These are phyloP conservation scores for Hyalella azteca DNA, from an alignment of 2,888 invertebrate species.

Conservation along the genomic window DNA sequence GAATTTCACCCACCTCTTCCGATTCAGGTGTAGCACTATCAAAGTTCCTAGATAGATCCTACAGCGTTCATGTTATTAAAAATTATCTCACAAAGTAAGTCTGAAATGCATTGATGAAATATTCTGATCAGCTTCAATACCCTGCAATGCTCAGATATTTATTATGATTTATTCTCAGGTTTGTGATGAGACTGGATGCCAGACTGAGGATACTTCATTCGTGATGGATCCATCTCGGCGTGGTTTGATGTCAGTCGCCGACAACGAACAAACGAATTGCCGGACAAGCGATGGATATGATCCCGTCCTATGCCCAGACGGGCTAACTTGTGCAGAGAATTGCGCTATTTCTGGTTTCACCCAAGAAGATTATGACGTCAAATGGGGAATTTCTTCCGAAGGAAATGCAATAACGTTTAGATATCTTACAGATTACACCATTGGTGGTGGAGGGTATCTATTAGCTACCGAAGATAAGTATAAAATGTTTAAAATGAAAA, in stretches of 20 bases:
- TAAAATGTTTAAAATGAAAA: conserved; percentile 56
- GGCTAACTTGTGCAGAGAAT: not conserved
- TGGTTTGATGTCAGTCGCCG: not conserved
- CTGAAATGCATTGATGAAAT: not conserved
- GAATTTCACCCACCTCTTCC: not conserved
- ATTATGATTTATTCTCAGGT: not conserved
- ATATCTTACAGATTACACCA: conserved; percentile 40
- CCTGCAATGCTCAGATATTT: not conserved
- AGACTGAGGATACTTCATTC: conserved; percentile 9
- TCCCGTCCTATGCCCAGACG: conserved; percentile 7
- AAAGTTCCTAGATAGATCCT: not conserved
- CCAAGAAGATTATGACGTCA: not conserved
- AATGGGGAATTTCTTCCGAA: not conserved
- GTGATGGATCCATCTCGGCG: not conserved
- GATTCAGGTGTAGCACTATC: not conserved
- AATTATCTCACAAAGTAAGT: not conserved
- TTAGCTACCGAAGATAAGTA: conserved; percentile 47
- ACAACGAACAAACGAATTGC: conserved; percentile 13
- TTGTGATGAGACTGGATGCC: conserved; percentile 9
- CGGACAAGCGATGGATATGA: not conserved
- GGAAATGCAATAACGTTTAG: not conserved
- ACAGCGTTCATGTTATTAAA: not conserved
- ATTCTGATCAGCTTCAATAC: not conserved
- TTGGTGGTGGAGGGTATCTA: conserved; percentile 51
- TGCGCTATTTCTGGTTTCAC: not conserved